Conservation (phyloP, 2,888 invertebrate genomes). For the Cephus pulcher region DNA sequence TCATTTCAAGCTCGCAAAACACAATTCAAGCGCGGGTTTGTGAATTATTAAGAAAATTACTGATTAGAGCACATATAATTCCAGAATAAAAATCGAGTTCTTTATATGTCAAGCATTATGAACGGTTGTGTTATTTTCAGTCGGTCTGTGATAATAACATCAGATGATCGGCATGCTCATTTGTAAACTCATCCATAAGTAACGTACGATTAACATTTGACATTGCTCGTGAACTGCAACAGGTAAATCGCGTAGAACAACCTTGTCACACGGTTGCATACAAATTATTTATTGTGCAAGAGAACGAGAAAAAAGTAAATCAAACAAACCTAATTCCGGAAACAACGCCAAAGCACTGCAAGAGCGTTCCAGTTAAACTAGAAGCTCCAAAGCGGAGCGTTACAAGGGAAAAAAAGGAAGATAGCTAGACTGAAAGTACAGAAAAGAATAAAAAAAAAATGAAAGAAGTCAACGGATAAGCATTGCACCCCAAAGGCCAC, state of each 20-base stretch:
- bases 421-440: background rate
- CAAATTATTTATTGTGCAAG: background rate
- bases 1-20: background rate
- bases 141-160: background rate
- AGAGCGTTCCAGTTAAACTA: background rate
- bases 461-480: background rate
- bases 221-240: constrained; percentile 4
- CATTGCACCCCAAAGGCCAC: background rate
- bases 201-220: background rate
- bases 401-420: background rate
- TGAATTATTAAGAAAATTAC: background rate
- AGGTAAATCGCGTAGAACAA: constrained; percentile 21
- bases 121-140: background rate
- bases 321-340: background rate
- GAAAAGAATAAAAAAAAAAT: background rate
- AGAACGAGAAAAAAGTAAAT: background rate
- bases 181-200: background rate
- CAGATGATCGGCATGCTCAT: background rate
- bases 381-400: background rate
- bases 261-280: constrained; percentile 7
- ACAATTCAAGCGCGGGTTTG: background rate
- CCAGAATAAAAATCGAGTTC: background rate
- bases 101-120: background rate
- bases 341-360: background rate
- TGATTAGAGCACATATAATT: background rate